Evolutionary conservation across 2,113 vertebrate genomes (phyloP).

Genomic region (Callocephalon fimbriatum): DNA sequence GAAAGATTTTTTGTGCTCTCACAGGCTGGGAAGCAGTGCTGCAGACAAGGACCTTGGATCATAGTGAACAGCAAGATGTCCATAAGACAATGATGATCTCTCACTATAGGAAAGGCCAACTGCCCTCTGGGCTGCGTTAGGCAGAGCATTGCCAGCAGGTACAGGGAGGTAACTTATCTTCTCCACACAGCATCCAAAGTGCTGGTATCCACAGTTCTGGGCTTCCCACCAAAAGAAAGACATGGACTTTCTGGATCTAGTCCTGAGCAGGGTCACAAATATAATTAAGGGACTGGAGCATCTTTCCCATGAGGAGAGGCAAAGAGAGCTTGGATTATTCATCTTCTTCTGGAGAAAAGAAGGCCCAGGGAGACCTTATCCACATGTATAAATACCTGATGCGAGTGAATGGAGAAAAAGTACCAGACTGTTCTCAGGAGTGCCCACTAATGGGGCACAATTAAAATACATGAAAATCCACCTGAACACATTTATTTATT

Average conservation of each 20-base stretch:
- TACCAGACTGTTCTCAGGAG: neutral
- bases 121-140: neutral
- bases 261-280: fast-evolving
- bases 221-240: neutral
- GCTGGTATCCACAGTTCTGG: neutral
- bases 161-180: neutral
- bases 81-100: neutral
- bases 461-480: neutral
- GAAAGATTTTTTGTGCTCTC: neutral
- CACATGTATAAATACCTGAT: neutral
- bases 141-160: neutral
- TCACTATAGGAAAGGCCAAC: neutral
- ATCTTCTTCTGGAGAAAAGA: neutral
- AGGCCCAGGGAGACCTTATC: neutral
- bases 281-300: neutral
- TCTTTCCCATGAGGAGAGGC: neutral
- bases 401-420: neutral
- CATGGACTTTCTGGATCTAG: neutral
- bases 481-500: neutral
- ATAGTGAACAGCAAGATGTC: neutral
- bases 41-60: neutral
- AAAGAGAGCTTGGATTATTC: neutral
- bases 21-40: fast-evolving
- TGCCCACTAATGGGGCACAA: neutral
- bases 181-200: neutral